Conservation (phyloP, 2,113 vertebrate species). For the Girardinichthys multiradiatus region DNA sequence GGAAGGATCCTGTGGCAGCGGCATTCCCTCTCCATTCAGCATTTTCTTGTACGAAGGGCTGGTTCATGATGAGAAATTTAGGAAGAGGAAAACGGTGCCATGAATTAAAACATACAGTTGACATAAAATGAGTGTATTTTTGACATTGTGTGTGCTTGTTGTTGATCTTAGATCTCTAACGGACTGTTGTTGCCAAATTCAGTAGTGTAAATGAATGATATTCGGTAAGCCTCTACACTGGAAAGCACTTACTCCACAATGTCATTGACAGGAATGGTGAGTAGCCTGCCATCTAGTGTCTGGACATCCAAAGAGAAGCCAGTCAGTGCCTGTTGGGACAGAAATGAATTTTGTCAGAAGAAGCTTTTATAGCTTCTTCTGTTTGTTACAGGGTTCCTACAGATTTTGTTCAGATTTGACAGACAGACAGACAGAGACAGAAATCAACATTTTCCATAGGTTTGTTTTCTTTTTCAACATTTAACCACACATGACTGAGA, state of each 20-base stretch:
- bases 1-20: constrained; percentile 73
- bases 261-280: constrained; percentile 92
- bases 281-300: constrained; percentile 89
- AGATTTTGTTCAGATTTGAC: too few relatives aligned
- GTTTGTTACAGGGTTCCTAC: neutral
- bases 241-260: constrained; percentile 88
- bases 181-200: neutral
- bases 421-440: too few relatives aligned
- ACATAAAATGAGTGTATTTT: constrained; percentile 2
- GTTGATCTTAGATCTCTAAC: neutral
- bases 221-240: neutral
- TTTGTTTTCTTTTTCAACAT: too few relatives aligned
- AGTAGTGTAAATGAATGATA: neutral
- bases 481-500: too few relatives aligned
- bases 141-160: neutral
- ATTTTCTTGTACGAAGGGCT: constrained; percentile 89
- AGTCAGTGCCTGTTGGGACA: constrained; percentile 84
- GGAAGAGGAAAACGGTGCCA: neutral
- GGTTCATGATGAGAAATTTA: constrained; percentile 9
- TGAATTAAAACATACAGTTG: neutral
- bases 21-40: constrained; percentile 92
- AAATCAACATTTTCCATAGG: too few relatives aligned
- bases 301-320: constrained; percentile 87
- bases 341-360: too few relatives aligned
- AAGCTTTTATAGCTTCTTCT: neutral